Conservation (phyloP, 2,888 invertebrate genomes). For the Drosophila setosimentum region DNA sequence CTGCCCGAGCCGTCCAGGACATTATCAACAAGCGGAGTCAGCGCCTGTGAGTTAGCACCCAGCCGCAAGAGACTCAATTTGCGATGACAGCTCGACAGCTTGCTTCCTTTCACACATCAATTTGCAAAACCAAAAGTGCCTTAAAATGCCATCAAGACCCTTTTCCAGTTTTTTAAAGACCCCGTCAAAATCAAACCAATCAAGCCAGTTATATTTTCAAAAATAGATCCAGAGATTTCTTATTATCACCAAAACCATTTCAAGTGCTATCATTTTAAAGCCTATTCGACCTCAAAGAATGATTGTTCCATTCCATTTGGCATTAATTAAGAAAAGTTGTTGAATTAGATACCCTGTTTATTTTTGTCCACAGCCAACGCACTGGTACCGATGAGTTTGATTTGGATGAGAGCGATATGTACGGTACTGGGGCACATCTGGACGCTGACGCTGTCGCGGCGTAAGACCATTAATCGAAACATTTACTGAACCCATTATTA, state of each 20-base stretch:
- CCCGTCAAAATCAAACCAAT: neutral
- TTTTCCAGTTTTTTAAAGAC: neutral
- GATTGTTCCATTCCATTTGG: neutral
- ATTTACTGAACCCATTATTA: neutral
- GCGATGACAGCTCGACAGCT: neutral
- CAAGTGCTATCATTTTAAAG: slow-evolving; percentile 18
- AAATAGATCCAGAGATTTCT: neutral
- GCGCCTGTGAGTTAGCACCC: slow-evolving; percentile 70
- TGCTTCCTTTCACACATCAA: neutral
- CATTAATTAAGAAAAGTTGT: neutral
- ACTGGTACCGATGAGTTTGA: slow-evolving; percentile 80
- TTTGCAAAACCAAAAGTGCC: neutral
- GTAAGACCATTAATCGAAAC: slow-evolving; percentile 56
- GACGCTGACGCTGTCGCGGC: slow-evolving; percentile 78
- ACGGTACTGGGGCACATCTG: slow-evolving; percentile 70
- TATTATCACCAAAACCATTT: slow-evolving; percentile 12
- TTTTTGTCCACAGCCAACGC: slow-evolving; percentile 66
- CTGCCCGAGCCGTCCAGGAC: slow-evolving; percentile 80
- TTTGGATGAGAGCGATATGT: slow-evolving; percentile 78
- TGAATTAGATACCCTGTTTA: neutral
- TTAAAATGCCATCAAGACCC: neutral
- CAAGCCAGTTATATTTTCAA: neutral
- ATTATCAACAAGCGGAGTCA: slow-evolving; percentile 73
- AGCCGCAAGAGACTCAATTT: neutral
- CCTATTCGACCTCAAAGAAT: neutral